Conservation (phyloP, 2,113 vertebrate species). For the Lathamus discolor region DNA sequence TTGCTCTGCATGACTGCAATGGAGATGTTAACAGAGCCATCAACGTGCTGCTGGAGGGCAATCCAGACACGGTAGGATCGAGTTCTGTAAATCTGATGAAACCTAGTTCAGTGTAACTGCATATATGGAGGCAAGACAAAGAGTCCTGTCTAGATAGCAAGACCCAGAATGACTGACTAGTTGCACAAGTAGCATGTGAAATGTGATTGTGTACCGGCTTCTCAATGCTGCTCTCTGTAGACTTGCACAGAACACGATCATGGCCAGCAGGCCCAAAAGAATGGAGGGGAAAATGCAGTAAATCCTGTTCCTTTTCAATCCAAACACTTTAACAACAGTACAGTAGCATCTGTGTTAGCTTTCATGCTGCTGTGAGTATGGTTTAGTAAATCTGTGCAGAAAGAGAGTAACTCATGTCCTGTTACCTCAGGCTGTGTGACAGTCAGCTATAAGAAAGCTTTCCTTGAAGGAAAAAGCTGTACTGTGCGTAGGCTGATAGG, state of each 20-base stretch:
- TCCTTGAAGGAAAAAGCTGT: not conserved
- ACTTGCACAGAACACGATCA: accelerated
- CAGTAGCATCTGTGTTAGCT: not conserved
- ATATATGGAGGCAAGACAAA: not conserved
- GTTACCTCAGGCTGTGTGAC: not conserved
- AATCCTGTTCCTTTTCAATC: not conserved
- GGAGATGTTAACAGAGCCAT: slow-evolving; percentile 98
- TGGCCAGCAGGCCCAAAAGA: not conserved
- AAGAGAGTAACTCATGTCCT: not conserved
- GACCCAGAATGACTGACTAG: not conserved
- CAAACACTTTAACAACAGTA: not conserved
- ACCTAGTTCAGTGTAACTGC: not conserved
- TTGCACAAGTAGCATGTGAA: not conserved
- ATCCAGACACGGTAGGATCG: slow-evolving; percentile 91
- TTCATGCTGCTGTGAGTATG: not conserved
- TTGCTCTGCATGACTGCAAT: slow-evolving; percentile 96
- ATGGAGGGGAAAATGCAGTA: not conserved
- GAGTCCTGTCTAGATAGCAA: not conserved
- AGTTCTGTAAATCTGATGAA: not conserved
- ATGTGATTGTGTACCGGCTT: not conserved
- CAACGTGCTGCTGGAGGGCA: slow-evolving; percentile 96
- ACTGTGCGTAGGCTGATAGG: too few species aligned
- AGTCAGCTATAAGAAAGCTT: not conserved
- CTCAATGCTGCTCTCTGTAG: accelerated
- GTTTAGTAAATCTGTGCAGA: not conserved